Conservation (phyloP, 2,797 vertebrate species). For the Rhabdophis nuchalis region DNA sequence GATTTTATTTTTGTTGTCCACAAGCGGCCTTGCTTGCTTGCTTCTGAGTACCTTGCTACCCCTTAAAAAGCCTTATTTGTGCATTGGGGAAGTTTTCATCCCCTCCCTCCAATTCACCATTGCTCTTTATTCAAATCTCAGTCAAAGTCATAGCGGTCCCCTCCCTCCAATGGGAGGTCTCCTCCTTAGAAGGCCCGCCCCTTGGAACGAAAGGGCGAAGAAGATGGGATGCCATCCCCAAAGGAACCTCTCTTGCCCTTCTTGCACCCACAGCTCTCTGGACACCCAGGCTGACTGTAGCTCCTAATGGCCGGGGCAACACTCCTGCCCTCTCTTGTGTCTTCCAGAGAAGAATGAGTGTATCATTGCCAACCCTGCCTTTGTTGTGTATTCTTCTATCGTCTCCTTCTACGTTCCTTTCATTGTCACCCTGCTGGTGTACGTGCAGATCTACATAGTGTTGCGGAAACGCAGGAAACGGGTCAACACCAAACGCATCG, state of each 20-base stretch:
- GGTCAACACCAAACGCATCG: conserved; percentile 86
- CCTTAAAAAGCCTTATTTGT: not conserved
- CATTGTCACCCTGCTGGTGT: conserved; percentile 96
- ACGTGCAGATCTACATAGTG: conserved; percentile 97
- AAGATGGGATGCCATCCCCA: not conserved
- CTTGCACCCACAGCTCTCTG: not conserved
- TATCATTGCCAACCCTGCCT: conserved; percentile 94
- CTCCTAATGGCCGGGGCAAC: not conserved
- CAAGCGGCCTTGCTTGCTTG: not conserved
- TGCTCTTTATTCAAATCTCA: not conserved
- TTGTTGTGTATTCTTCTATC: conserved; percentile 97
- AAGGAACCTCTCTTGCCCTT: not conserved
- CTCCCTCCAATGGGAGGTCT: not conserved
- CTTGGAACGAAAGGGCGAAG: not conserved
- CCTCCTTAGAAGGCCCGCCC: not conserved
- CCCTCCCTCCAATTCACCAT: too few species aligned
- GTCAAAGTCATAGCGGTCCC: too few species aligned
- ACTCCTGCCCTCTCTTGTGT: conserved; percentile 13
- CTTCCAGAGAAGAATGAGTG: conserved; percentile 90
- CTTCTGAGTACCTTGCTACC: not conserved
- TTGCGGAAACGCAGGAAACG: conserved; percentile 90
- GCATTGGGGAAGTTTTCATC: rapidly evolving
- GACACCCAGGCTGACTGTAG: rapidly evolving
- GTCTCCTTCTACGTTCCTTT: conserved; percentile 99
- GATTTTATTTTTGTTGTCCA: not conserved